These are phyloP conservation scores for Hirtodrosophila alboralis DNA, from an alignment of 2,888 invertebrate genomes.

Conservation along the genomic window DNA sequence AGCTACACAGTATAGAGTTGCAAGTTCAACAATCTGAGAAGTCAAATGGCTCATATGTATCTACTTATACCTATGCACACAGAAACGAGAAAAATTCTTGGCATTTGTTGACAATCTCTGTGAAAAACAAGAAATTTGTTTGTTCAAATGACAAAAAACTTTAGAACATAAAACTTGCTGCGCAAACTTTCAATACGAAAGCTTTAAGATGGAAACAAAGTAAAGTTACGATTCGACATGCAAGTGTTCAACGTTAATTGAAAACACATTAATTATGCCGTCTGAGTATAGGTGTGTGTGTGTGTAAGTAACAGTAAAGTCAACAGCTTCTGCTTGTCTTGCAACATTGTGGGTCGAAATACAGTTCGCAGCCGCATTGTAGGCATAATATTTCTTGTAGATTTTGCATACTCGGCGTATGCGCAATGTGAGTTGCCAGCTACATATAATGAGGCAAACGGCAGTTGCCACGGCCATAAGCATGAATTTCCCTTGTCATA, in stretches of 20 bases:
- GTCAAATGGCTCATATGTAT: conserved; percentile 7
- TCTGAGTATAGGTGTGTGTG: not conserved
- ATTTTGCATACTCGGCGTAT: conserved; percentile 61
- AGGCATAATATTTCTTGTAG: conserved; percentile 51
- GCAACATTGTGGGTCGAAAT: conserved; percentile 8
- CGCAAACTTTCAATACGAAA: conserved; percentile 1
- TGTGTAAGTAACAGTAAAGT: conserved; percentile 12
- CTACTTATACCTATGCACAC: conserved; percentile 3
- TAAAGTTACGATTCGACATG: not conserved
- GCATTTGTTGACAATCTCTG: not conserved
- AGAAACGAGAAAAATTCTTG: too few relatives aligned
- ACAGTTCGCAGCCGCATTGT: conserved; percentile 3
- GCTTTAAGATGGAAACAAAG: conserved; percentile 5
- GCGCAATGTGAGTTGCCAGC: conserved; percentile 29
- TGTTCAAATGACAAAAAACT: not conserved
- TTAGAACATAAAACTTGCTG: conserved; percentile 11
- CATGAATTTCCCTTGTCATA: conserved; percentile 4
- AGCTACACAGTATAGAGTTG: conserved; percentile 12
- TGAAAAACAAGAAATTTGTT: not conserved
- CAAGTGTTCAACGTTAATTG: conserved; percentile 16
- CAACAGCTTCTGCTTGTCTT: not conserved
- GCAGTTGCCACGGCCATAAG: conserved; percentile 31
- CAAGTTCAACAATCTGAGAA: conserved; percentile 6
- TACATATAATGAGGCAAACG: conserved; percentile 47
- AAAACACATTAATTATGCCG: conserved; percentile 12